phyloP scores from a whole-genome alignment of 2,113 vertebrate species.

The Protomyctophum bolini region DNA sequence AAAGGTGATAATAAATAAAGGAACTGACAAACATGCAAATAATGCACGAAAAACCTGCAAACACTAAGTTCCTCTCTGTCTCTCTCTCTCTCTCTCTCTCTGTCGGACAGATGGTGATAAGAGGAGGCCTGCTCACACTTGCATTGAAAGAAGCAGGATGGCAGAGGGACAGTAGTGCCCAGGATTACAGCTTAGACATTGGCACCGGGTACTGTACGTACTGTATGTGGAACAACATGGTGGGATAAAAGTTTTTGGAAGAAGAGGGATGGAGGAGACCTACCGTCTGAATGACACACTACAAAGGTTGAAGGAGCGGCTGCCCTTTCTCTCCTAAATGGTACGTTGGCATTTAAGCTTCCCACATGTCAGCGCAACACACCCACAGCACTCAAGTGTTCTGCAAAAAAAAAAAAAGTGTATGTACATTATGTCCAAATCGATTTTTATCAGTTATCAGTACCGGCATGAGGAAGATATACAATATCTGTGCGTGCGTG shows the following conservation, averaged over 20 bases:
- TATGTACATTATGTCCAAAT: slow-evolving; percentile 43
- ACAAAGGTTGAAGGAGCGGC: slow-evolving; percentile 81
- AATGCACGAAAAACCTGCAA: neutral
- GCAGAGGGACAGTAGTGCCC: too few species aligned
- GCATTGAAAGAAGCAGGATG: too few species aligned
- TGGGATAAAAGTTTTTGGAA: too few species aligned
- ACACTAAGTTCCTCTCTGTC: too few species aligned
- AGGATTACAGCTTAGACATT: neutral
- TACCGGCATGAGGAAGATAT: slow-evolving; percentile 18
- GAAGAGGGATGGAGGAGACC: slow-evolving; percentile 67
- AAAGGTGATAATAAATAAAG: too few species aligned
- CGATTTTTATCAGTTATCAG: slow-evolving; percentile 42
- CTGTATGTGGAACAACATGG: slow-evolving; percentile 1
- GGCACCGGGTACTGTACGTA: slow-evolving; percentile 14
- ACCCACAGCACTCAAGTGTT: slow-evolving; percentile 79
- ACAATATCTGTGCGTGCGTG: slow-evolving; percentile 35
- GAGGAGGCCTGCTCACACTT: too few species aligned
- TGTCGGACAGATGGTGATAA: too few species aligned
- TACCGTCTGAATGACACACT: slow-evolving; percentile 82
- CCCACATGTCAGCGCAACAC: slow-evolving; percentile 82
- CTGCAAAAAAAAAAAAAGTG: slow-evolving; percentile 48
- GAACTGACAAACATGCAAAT: neutral
- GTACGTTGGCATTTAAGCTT: slow-evolving; percentile 86
- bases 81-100: too few species aligned
- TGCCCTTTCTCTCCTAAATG: slow-evolving; percentile 86